Percentiles rank a stretch among this genome's conserved stretches.
These are phyloP conservation scores for Ametastegia equiseti DNA, from an alignment of 2,888 invertebrate genomes.

Conservation along the genomic window DNA sequence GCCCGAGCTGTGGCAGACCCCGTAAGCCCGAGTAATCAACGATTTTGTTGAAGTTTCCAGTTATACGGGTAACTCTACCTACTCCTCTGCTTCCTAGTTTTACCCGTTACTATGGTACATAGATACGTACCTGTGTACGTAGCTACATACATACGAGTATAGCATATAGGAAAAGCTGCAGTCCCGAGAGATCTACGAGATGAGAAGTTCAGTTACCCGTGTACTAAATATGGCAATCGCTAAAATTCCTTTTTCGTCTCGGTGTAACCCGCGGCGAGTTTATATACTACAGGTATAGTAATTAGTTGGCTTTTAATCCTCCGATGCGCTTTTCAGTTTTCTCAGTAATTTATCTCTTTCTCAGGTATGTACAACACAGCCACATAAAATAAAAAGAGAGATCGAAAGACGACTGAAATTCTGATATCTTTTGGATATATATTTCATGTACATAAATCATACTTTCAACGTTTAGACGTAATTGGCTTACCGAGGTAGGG, in stretches of 20 bases:
- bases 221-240: background rate
- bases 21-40: slow-evolving; percentile 41
- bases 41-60: slow-evolving; percentile 47
- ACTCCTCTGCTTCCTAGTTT: slow-evolving; percentile 17
- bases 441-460: background rate
- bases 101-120: slow-evolving; percentile 15
- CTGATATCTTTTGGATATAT: slow-evolving; percentile 11
- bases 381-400: background rate
- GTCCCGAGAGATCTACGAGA: slow-evolving; percentile 17
- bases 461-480: background rate
- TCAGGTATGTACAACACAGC: background rate
- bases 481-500: slow-evolving; percentile 7
- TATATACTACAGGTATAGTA: background rate
- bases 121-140: background rate
- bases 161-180: too few species aligned
- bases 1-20: slow-evolving; percentile 37
- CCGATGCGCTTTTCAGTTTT: background rate
- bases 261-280: background rate
- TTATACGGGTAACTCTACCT: slow-evolving; percentile 42
- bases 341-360: background rate
- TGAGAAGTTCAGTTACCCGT: slow-evolving; percentile 32
- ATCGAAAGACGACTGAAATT: background rate
- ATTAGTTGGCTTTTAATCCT: background rate
- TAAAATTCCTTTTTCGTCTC: background rate
- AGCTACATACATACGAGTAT: background rate